Percentiles rank a stretch among this genome's conserved stretches.
phyloP scores from a whole-genome alignment of 2,888 invertebrate genomes.

The Nebria salina region DNA sequence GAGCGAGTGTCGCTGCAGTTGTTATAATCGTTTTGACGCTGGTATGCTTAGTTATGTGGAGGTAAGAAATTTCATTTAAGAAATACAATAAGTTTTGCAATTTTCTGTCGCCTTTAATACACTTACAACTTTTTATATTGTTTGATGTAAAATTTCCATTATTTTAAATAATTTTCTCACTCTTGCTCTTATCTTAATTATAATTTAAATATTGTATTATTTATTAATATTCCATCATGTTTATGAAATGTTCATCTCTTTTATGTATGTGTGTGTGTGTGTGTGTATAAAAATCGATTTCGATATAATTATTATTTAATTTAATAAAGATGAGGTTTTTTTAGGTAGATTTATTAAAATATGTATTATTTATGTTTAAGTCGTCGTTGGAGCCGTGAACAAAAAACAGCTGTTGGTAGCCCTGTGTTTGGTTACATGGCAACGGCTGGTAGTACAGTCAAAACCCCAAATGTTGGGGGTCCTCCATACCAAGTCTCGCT shows the following conservation, averaged over 20 bases:
- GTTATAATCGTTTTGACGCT: constrained; percentile 88
- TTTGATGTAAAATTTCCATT: no score
- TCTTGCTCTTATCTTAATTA: neutral
- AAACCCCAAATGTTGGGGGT: constrained; percentile 76
- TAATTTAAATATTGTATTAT: neutral
- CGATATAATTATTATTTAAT: constrained; percentile 27
- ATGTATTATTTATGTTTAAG: constrained; percentile 60
- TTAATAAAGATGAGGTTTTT: constrained; percentile 33
- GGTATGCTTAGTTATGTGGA: constrained; percentile 90
- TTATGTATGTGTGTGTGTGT: no score
- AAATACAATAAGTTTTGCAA: neutral
- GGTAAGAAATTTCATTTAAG: constrained; percentile 64
- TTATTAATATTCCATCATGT: neutral
- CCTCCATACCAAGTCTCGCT: constrained; percentile 82
- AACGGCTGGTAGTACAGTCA: constrained; percentile 73
- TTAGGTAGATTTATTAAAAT: constrained; percentile 18
- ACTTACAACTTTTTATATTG: no score
- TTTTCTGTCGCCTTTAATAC: no score
- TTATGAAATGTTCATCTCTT: no score
- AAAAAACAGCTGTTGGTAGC: constrained; percentile 81
- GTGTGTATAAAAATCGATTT: neutral
- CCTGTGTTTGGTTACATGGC: constrained; percentile 91
- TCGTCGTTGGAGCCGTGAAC: constrained; percentile 89
- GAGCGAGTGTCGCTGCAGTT: constrained; percentile 88
- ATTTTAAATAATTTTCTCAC: neutral